phyloP scores from a whole-genome alignment of 2,888 invertebrate species.

The Sinopyrophorus schimmeli region DNA sequence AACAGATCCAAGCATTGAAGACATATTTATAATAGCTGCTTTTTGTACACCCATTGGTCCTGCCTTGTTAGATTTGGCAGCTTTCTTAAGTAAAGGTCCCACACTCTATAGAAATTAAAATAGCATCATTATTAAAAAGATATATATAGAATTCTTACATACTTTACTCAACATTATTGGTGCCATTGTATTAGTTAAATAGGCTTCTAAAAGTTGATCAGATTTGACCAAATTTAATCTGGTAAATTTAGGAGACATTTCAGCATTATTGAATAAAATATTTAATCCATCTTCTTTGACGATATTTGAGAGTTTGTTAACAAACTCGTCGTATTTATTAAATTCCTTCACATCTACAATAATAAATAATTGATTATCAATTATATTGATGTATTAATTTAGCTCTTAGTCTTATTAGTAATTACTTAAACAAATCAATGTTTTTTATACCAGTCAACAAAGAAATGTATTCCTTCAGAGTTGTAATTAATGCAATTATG shows the following conservation, averaged over 20 bases:
- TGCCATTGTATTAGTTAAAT: constrained; percentile 75
- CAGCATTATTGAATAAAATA: constrained; percentile 88
- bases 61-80: constrained; percentile 61
- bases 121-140: constrained; percentile 50
- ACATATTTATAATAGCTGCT: constrained; percentile 82
- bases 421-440: constrained; percentile 6
- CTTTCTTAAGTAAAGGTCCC: constrained; percentile 71
- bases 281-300: constrained; percentile 76
- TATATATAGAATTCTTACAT: constrained; percentile 60
- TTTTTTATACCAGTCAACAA: neutral
- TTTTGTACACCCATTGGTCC: constrained; percentile 63
- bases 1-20: constrained; percentile 81
- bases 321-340: constrained; percentile 62
- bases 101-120: constrained; percentile 63
- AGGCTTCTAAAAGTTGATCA: constrained; percentile 71
- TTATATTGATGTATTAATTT: neutral
- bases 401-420: neutral
- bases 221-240: constrained; percentile 70
- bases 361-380: constrained; percentile 6
- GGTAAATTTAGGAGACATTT: constrained; percentile 73
- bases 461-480: neutral
- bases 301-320: constrained; percentile 61
- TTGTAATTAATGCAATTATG: constrained; percentile 1
- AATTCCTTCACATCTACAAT: constrained; percentile 70
- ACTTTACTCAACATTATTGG: constrained; percentile 86